Percentiles rank a stretch among this genome's conserved stretches.
phyloP scores from a whole-genome alignment of 1,140 invertebrate species.

The Paracyclopina nana region DNA sequence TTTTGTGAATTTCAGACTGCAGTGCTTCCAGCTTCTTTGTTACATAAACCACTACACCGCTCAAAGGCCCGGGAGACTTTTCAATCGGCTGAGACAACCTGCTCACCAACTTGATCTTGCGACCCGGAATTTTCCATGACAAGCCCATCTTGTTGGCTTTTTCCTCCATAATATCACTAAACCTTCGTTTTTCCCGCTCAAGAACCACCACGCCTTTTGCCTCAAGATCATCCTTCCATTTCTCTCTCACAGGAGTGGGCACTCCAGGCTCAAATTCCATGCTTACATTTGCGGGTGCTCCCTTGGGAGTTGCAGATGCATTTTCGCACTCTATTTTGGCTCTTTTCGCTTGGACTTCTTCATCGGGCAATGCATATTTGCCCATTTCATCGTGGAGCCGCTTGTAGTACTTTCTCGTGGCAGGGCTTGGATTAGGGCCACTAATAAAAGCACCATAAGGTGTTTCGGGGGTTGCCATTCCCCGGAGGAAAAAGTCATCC shows the following conservation, averaged over 20 bases:
- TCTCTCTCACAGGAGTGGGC: not conserved
- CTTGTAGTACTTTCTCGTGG: conserved; percentile 2
- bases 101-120: not conserved
- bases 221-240: not conserved
- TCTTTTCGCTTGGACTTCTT: not conserved
- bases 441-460: conserved; percentile 5
- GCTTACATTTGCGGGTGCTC: not conserved
- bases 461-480: conserved; percentile 18
- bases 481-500: conserved; percentile 15
- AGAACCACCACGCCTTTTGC: not conserved
- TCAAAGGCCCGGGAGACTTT: not conserved
- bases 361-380: not conserved
- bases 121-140: not conserved
- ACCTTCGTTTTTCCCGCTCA: not conserved
- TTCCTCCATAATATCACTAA: conserved; percentile 1
- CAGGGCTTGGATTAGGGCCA: not conserved
- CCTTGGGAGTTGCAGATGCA: not conserved
- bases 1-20: not conserved
- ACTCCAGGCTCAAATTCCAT: not conserved
- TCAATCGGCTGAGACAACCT: not conserved
- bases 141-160: not conserved
- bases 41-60: not conserved
- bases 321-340: too few relatives aligned
- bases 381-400: not conserved
- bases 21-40: not conserved